phyloP scores from a whole-genome alignment of 2,797 vertebrate genomes.

The Aulostomus chinensis region DNA sequence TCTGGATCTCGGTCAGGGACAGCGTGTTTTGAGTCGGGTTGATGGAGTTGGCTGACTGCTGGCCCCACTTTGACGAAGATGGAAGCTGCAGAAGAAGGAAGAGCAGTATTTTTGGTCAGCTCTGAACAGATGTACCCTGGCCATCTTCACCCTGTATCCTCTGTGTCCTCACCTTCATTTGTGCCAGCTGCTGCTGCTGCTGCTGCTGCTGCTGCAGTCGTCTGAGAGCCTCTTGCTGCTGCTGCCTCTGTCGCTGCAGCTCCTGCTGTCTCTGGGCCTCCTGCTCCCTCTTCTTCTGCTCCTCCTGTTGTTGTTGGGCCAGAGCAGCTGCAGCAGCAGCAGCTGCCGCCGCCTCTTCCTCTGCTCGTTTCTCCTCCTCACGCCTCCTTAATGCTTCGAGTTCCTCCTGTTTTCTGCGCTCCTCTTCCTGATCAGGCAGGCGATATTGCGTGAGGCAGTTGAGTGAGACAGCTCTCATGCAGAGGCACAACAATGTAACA shows the following conservation, averaged over 20 bases:
- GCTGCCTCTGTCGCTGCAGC: conserved; percentile 90
- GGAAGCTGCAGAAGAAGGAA: conserved; percentile 83
- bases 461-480: background rate
- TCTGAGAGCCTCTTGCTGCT: conserved; percentile 93
- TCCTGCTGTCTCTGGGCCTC: conserved; percentile 93
- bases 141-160: background rate
- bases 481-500: no score
- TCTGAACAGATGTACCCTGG: background rate
- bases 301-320: conserved; percentile 91
- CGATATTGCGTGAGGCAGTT: background rate
- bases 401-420: conserved; percentile 88
- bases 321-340: conserved; percentile 82
- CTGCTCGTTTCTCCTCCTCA: conserved; percentile 89
- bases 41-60: conserved; percentile 84
- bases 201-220: conserved; percentile 93
- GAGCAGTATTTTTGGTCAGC: conserved; percentile 6
- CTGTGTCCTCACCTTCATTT: conserved; percentile 87
- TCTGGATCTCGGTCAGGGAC: conserved; percentile 96
- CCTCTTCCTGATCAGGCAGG: conserved; percentile 76
- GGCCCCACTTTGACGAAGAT: conserved; percentile 98
- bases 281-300: conserved; percentile 83
- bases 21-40: conserved; percentile 88
- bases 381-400: conserved; percentile 86
- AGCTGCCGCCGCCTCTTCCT: conserved; percentile 89
- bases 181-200: conserved; percentile 94